phyloP scores from a whole-genome alignment of 2,113 vertebrate genomes.

The Plestiodon gilberti region DNA sequence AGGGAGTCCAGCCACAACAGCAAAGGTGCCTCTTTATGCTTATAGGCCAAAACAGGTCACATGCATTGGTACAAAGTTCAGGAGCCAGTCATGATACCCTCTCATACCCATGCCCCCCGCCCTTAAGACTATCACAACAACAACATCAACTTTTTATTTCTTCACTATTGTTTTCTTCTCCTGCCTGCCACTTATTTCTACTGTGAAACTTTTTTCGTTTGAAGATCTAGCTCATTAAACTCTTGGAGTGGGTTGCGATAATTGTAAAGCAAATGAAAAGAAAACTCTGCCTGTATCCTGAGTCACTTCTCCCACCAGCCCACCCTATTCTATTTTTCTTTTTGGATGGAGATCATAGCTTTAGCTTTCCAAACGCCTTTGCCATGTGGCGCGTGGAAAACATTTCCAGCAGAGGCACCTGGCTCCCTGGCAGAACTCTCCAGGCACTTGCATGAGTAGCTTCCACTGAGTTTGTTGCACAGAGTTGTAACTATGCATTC shows the following conservation, averaged over 20 bases:
- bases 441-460: background rate
- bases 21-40: background rate
- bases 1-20: conserved; percentile 4
- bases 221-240: no score
- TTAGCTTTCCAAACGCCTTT: conserved; percentile 18
- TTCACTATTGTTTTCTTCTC: no score
- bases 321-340: background rate
- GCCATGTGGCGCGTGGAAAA: background rate
- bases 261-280: no score
- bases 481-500: background rate
- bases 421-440: conserved; percentile 28
- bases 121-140: no score
- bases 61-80: background rate
- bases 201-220: no score
- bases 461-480: background rate
- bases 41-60: background rate
- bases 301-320: conserved; percentile 19
- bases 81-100: no score
- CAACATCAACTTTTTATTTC: no score
- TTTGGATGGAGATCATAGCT: conserved; percentile 57
- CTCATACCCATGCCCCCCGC: no score
- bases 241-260: no score
- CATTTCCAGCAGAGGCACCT: conserved; percentile 64
- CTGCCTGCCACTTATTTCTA: no score
- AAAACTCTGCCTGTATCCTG: background rate